phyloP scores from a whole-genome alignment of 1,140 invertebrate species.

The Berghia stephanieae region DNA sequence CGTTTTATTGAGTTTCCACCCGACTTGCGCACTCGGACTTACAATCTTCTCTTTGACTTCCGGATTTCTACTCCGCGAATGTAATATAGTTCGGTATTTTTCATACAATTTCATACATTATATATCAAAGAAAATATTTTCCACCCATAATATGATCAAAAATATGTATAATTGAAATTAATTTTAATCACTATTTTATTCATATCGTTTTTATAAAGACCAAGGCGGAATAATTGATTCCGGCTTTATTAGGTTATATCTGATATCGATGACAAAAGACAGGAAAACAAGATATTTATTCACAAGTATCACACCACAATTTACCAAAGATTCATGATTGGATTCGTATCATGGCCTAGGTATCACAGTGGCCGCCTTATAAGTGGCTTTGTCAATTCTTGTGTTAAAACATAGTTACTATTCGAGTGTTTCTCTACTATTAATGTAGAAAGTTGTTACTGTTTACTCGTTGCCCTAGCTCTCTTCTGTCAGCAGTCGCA shows the following conservation, averaged over 20 bases:
- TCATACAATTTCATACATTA: neutral
- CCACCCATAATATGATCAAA: neutral
- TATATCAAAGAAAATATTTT: neutral
- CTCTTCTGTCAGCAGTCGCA: no score
- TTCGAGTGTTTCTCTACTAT: no score
- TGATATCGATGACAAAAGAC: slow-evolving; percentile 33
- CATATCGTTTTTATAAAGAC: neutral
- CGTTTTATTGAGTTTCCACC: no score
- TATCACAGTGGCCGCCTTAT: no score
- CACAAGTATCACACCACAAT: slow-evolving; percentile 15
- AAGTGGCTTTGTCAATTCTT: no score
- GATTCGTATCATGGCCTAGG: no score
- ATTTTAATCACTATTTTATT: neutral
- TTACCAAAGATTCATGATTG: slow-evolving; percentile 27
- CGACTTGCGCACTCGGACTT: slow-evolving; percentile 36
- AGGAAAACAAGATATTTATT: slow-evolving; percentile 32
- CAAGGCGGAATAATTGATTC: slow-evolving; percentile 32
- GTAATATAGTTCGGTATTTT: slow-evolving; percentile 14
- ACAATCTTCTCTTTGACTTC: slow-evolving; percentile 17
- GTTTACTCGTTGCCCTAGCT: no score
- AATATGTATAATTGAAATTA: neutral
- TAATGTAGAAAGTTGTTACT: no score
- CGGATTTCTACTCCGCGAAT: neutral
- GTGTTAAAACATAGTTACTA: no score
- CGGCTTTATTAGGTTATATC: slow-evolving; percentile 27